Conservation (phyloP, 2,888 invertebrate genomes). For the Noctua pronuba region DNA sequence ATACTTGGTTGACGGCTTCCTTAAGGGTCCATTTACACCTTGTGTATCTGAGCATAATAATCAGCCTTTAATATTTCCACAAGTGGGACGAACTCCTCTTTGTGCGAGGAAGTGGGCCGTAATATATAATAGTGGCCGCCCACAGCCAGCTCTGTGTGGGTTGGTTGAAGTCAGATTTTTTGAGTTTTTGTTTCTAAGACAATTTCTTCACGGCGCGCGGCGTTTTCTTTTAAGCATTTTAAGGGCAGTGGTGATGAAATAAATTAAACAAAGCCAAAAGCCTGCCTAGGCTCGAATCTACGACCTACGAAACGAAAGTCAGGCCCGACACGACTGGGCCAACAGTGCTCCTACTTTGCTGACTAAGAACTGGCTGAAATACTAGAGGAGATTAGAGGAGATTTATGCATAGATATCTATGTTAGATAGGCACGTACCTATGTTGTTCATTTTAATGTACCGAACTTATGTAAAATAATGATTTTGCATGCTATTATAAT, state of each 20-base stretch:
- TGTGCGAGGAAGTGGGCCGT: background rate
- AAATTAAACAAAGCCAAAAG: background rate
- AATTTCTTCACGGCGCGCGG: background rate
- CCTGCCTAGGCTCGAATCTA: background rate
- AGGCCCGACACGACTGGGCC: background rate
- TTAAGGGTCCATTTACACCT: too few species aligned
- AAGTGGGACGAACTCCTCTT: background rate
- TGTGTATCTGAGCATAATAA: background rate
- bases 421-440: too few species aligned
- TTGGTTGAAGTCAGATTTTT: background rate
- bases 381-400: too few species aligned
- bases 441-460: too few species aligned
- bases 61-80: background rate
- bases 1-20: too few species aligned
- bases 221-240: background rate
- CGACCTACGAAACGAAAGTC: background rate
- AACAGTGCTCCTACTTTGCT: background rate
- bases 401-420: too few species aligned
- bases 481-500: too few species aligned
- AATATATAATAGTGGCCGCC: too few species aligned
- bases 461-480: too few species aligned
- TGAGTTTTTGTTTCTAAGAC: background rate
- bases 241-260: background rate
- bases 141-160: background rate
- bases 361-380: background rate